Percentiles rank a stretch among this genome's conserved stretches.
Evolutionary conservation across 1,140 invertebrate species (phyloP).

Genomic region (Cherax quadricarinatus): DNA sequence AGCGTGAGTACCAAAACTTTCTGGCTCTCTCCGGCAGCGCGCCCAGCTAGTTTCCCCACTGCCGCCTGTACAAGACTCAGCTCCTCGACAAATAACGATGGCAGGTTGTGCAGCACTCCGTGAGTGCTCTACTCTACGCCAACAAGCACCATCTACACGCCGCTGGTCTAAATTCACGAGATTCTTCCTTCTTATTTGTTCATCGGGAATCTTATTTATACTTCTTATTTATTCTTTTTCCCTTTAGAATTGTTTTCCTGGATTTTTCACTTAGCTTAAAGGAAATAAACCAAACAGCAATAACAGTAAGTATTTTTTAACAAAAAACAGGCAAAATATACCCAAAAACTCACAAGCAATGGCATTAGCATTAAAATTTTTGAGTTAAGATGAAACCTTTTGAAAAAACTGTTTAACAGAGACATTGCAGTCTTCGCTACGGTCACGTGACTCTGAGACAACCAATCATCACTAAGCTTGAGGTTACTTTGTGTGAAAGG

Average conservation of each 20-base stretch:
- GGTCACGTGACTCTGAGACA: constrained; percentile 51
- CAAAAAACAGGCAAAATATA: too few relatives aligned
- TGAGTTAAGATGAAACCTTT: constrained; percentile 22
- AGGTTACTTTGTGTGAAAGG: constrained; percentile 48
- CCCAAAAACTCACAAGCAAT: neutral
- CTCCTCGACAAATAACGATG: constrained; percentile 40
- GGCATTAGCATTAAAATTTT: neutral
- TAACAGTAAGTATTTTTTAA: too few relatives aligned
- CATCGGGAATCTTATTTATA: neutral
- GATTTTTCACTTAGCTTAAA: too few relatives aligned
- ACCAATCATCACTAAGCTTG: constrained; percentile 34
- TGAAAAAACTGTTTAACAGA: constrained; percentile 26
- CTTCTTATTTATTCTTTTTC: neutral
- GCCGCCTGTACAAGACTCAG: neutral
- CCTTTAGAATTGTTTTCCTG: too few relatives aligned
- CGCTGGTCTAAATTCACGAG: constrained; percentile 53
- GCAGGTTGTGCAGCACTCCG: constrained; percentile 14
- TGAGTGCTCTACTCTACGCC: constrained; percentile 50
- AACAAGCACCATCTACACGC: constrained; percentile 45
- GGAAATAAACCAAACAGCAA: too few relatives aligned
- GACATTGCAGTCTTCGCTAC: constrained; percentile 54
- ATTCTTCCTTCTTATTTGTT: neutral
- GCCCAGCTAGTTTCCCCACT: constrained; percentile 26
- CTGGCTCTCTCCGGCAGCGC: constrained; percentile 28
- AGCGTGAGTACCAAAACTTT: constrained; percentile 11